A percentile compares a stretch with the other conserved stretches of the same genome.
Evolutionary conservation across 2,797 vertebrate genomes (phyloP).

Genomic region (Limosa lapponica): DNA sequence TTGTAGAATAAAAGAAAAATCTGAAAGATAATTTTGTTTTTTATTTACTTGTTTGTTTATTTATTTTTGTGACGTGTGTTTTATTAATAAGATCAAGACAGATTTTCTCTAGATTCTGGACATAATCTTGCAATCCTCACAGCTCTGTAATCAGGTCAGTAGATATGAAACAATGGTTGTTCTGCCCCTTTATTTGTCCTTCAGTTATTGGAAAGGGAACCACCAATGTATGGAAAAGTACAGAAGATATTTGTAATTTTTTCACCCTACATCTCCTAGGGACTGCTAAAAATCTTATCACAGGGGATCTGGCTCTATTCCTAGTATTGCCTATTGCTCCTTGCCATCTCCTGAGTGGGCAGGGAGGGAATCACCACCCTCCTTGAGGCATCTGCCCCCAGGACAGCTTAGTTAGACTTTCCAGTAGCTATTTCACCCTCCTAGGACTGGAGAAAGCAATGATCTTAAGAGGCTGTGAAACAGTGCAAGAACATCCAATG

Average conservation of each 20-base stretch:
- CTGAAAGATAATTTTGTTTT: rapidly evolving
- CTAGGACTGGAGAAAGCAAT: background rate
- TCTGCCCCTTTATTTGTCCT: background rate
- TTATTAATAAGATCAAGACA: background rate
- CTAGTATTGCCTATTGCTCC: background rate
- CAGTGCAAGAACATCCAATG: rapidly evolving
- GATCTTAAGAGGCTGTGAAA: background rate
- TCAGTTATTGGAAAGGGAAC: background rate
- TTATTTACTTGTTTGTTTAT: background rate
- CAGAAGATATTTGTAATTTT: background rate
- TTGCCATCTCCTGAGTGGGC: background rate
- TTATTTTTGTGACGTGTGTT: background rate
- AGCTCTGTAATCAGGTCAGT: background rate
- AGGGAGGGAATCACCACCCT: background rate
- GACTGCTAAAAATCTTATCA: background rate
- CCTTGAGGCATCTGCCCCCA: background rate
- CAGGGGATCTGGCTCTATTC: background rate
- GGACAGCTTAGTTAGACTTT: background rate
- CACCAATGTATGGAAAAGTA: background rate
- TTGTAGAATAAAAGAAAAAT: background rate
- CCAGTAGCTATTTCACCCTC: background rate
- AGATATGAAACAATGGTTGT: background rate
- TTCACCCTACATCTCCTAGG: background rate
- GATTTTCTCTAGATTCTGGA: background rate
- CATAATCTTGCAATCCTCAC: background rate